A percentile compares a stretch with the other conserved stretches of the same genome.
These are phyloP conservation scores for Spatulosminthurus flaviceps DNA, from an alignment of 2,888 invertebrate genomes.

Conservation along the genomic window DNA sequence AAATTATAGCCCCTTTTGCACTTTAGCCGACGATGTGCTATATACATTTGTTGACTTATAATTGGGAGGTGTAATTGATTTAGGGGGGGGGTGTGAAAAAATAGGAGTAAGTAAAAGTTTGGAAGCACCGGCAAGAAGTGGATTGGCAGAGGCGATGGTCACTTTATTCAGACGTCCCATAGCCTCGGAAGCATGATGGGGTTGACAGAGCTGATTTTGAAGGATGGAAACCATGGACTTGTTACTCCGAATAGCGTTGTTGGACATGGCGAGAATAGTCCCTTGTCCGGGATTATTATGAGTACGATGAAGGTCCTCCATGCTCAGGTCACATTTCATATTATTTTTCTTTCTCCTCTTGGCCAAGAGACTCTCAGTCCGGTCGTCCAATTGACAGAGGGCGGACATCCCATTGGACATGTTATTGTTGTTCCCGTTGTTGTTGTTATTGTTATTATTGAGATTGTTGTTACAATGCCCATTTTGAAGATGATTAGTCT, in stretches of 20 bases:
- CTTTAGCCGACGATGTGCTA: too few relatives aligned
- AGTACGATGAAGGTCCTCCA: conserved; percentile 48
- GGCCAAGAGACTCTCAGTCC: background rate
- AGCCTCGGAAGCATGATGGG: conserved; percentile 49
- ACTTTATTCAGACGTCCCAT: conserved; percentile 49
- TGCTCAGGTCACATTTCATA: conserved; percentile 33
- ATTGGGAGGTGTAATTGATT: too few relatives aligned
- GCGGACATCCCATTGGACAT: background rate
- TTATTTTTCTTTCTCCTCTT: conserved; percentile 37
- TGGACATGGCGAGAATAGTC: conserved; percentile 55
- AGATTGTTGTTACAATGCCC: conserved; percentile 24
- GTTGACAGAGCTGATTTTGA: conserved; percentile 60
- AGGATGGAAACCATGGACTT: conserved; percentile 54
- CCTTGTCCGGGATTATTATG: conserved; percentile 53
- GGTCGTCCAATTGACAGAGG: conserved; percentile 38
- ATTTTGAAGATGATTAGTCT: conserved; percentile 27
- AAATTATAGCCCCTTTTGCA: too few relatives aligned
- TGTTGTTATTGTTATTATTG: background rate
- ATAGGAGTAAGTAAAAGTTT: conserved; percentile 10
- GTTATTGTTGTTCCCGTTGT: conserved; percentile 6
- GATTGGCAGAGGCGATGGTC: conserved; percentile 82
- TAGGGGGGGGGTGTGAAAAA: too few relatives aligned
- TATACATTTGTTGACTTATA: too few relatives aligned
- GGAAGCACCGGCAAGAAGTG: conserved; percentile 79
- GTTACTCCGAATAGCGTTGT: conserved; percentile 44